Base-by-base conservation (phyloP, 2,113 vertebrate species). In the Charadrius vociferus region DNA sequence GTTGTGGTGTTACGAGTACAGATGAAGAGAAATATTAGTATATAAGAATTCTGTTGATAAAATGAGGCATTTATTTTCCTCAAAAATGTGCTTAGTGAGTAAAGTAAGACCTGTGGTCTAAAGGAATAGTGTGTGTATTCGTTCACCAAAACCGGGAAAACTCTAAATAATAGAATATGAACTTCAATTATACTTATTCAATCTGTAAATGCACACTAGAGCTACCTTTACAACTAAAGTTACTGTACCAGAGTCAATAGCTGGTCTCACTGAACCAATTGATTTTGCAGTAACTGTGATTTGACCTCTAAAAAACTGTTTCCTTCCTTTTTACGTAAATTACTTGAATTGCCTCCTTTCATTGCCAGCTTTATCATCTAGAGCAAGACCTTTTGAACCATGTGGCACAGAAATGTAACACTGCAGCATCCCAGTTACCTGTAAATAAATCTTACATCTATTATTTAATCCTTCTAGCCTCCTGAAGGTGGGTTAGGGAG, bases 391-490 rank as follows among this genome's bases (percentile, higher is more conserved):
- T 86, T 97, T 96, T 96, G 73, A 97, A 93, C 47, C 49, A 43
- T 30, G 61, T 63, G 37, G 45, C 72, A 71, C 15, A 83, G 95
- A 97, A 97, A 89, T 45, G 63, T 73, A 89, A 81, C 53, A 91
- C 83, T 85, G 71, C 37, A 93, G 20, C 86, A 83, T 87, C 70
- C 67, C 63, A 87, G 74, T 95, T 77, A 73, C 66, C 79, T 97
- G 97, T 97, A 97, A 98, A 96, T 96, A 97, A 97, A 97, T 96
- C 93, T 97, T 93, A 72, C 50, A 71, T 82, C 80, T 92, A 88
- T 97, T 97, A 97, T 98, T 97, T 91, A 94, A 84, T 96, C 81
- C 62, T 83, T 72, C 92, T 91, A 72, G 22, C 13, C 9, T 94
- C 70, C 89, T 75, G 78, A 87, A 96, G 84, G 80, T 91, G 74